Evolutionary conservation across 2,888 invertebrate species (phyloP), one percentile per base, ranked within the genome.

Genomic region (Dryadula phaetusa): DNA sequence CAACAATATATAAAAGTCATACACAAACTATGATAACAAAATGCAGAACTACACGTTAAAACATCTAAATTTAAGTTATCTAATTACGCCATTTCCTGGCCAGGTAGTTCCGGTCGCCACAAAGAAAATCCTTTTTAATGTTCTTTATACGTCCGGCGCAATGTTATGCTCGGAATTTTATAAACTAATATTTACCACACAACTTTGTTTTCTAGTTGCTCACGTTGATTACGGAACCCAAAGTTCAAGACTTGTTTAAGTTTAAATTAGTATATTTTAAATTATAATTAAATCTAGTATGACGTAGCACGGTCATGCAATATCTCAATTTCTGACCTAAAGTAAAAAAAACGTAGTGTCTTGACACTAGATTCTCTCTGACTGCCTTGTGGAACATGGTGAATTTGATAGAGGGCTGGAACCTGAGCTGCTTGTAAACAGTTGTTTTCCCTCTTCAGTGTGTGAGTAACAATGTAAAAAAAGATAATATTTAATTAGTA

Each of bases 121-220:
- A 85, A 84, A 85, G 83, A 83, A 82, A 83, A 86, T 84, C 83
- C 82, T 74, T 81, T 85, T 84, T 81, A 88, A 86, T 86, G 86
- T 85, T 79, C 82, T 86, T 87, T 87, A 87, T 85, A 84, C 79
- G 84, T 83, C 83, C 83, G 79, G 79, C 20, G 25, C 34, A 47
- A 58, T 77, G 77, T 77, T 84, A 84, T 82, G 83, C 82, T 86
- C 80, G 18, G 28, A 37, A 28, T 58, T 46, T 53, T 56, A 32
- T 37, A 47, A 14, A 6, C 12, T 49, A 22, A 53, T 28, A 28
- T 49, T 52, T 52, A 1, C 8, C 3, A n/a, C 3, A 52, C 10
- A 16, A 10, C 16, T 28, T 49, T 8, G 16, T 28, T 8, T 25
- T 49, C 0, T 28, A 16, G 16, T 7, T 18, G 32, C 32, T 32